phyloP scores from a whole-genome alignment of 2,113 vertebrate species.

The Plestiodon gilberti region DNA sequence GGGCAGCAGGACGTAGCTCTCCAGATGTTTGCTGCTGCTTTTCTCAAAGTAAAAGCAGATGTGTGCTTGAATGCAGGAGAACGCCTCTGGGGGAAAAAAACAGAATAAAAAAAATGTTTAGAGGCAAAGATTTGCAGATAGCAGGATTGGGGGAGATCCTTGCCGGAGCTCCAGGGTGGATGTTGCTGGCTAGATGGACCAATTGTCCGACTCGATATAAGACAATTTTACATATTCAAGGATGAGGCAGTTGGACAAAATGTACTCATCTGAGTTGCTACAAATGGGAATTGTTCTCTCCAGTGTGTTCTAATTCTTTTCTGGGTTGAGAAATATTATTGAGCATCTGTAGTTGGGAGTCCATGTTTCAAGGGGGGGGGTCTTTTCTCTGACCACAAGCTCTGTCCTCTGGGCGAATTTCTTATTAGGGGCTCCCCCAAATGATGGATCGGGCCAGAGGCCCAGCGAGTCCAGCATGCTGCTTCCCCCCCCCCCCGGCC shows the following conservation, averaged over 20 bases:
- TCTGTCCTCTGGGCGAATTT: background rate
- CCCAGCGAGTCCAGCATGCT: no score
- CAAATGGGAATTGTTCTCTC: background rate
- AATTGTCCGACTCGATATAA: background rate
- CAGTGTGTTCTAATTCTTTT: background rate
- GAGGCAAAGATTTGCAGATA: background rate
- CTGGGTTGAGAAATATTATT: background rate
- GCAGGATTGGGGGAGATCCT: no score
- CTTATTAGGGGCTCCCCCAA: background rate
- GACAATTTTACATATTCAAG: background rate
- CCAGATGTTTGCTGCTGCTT: background rate
- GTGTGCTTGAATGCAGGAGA: background rate
- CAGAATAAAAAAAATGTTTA: background rate
- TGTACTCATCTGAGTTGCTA: background rate
- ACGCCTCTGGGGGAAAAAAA: background rate
- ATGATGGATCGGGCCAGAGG: background rate
- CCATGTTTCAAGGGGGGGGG: background rate
- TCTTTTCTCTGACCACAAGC: background rate
- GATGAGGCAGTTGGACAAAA: background rate
- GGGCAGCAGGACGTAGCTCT: background rate
- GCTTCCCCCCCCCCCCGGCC: no score
- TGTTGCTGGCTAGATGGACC: background rate
- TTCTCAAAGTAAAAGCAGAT: background rate
- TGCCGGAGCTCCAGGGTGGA: background rate
- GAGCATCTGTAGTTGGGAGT: background rate